Conservation (phyloP, 2,113 vertebrate genomes). For the Myrmecobius fasciatus region DNA sequence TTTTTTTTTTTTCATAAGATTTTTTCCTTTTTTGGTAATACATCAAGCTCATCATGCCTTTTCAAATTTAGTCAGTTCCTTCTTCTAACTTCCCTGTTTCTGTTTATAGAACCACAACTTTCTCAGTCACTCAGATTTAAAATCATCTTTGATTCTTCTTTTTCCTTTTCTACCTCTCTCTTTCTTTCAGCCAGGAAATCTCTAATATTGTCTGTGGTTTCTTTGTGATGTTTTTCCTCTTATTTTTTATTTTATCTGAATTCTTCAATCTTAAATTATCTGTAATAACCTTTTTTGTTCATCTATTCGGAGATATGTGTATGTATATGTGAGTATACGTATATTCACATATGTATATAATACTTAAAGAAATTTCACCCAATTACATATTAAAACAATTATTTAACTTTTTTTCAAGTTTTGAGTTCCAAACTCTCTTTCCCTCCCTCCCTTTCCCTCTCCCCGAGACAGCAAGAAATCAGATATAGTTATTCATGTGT, state of each 20-base stretch:
- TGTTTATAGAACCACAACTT: neutral
- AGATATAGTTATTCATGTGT: neutral
- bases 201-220: neutral
- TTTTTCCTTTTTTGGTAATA: neutral
- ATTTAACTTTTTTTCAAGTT: neutral
- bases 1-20: neutral
- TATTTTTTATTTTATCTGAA: neutral
- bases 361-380: neutral
- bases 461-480: neutral
- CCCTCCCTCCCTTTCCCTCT: neutral
- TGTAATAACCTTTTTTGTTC: neutral
- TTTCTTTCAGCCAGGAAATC: neutral
- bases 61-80: neutral
- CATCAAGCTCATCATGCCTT: neutral
- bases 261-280: neutral
- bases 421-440: too few species aligned
- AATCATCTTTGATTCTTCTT: neutral
- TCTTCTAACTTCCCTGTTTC: neutral
- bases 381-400: neutral
- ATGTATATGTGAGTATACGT: neutral
- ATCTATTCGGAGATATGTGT: neutral
- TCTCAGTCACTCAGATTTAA: neutral
- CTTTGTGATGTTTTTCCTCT: neutral
- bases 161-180: neutral
- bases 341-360: neutral